These are phyloP conservation scores for Parapristionchus giblindavisi DNA, from an alignment of 2,888 invertebrate genomes.

Conservation along the genomic window DNA sequence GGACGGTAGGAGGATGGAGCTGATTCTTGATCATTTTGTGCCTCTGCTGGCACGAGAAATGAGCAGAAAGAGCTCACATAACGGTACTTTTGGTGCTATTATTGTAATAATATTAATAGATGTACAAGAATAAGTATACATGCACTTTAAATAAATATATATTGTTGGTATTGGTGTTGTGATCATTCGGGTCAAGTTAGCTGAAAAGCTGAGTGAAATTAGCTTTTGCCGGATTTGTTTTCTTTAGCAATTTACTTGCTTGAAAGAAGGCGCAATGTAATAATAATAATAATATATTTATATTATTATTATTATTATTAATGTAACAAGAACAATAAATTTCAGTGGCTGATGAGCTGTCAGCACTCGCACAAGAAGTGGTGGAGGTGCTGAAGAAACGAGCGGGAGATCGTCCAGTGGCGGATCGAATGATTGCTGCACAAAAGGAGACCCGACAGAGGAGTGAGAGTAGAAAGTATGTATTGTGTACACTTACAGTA, in stretches of 20 bases:
- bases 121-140: too few species aligned
- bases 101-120: too few species aligned
- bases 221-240: neutral
- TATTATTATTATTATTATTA: too few species aligned
- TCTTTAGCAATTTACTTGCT: too few species aligned
- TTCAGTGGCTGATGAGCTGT: conserved; percentile 30
- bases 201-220: too few species aligned
- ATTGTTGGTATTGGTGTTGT: neutral
- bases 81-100: too few species aligned
- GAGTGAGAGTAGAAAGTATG: neutral
- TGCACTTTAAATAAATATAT: too few species aligned
- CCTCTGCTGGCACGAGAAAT: conserved; percentile 30
- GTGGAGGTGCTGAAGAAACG: conserved; percentile 35
- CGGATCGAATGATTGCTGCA: conserved; percentile 5
- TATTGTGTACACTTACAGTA: too few species aligned
- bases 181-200: neutral
- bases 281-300: too few species aligned
- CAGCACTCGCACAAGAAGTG: conserved; percentile 15
- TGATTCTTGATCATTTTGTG: conserved; percentile 14
- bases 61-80: conserved; percentile 2
- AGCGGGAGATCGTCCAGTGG: conserved; percentile 23
- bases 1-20: neutral
- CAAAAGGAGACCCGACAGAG: conserved; percentile 1
- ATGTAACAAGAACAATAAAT: neutral
- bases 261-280: too few species aligned